A percentile compares a stretch with the other conserved stretches of the same genome.
Evolutionary conservation across 2,113 vertebrate genomes (phyloP).

Genomic region (Coturnix japonica): DNA sequence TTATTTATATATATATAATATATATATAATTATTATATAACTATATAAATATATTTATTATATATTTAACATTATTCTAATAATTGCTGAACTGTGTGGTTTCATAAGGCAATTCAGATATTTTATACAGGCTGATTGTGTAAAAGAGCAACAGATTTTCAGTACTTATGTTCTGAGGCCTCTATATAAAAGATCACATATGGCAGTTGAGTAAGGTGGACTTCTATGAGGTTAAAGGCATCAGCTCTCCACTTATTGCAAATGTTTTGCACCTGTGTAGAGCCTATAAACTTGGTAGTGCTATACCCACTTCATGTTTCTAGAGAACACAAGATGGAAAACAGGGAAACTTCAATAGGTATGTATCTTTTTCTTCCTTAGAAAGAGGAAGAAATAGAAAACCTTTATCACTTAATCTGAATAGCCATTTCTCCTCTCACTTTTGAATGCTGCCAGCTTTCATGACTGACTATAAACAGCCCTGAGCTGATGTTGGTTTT

Average conservation of each 20-base stretch:
- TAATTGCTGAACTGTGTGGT: not conserved
- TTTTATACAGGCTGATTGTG: not conserved
- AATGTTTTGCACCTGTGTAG: not conserved
- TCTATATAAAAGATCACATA: not conserved
- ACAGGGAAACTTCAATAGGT: not conserved
- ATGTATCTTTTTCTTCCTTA: not conserved
- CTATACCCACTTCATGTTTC: not conserved
- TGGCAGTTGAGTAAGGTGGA: fast-evolving
- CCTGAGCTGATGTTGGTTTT: not conserved
- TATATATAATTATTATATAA: too few species aligned
- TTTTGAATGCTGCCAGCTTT: not conserved
- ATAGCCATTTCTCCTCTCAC: not conserved
- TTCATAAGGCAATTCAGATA: not conserved
- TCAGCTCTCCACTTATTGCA: not conserved
- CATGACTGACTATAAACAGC: not conserved
- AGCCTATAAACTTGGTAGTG: not conserved
- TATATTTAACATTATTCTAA: not conserved
- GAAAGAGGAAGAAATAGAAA: not conserved
- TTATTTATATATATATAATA: too few species aligned
- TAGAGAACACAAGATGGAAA: not conserved
- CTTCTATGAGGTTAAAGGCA: not conserved
- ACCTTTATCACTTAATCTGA: not conserved
- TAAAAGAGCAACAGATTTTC: not conserved
- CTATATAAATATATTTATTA: too few species aligned
- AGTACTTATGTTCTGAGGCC: not conserved